Evolutionary conservation across 2,888 invertebrate species (phyloP).

Genomic region (Nephrotoma flavescens): DNA sequence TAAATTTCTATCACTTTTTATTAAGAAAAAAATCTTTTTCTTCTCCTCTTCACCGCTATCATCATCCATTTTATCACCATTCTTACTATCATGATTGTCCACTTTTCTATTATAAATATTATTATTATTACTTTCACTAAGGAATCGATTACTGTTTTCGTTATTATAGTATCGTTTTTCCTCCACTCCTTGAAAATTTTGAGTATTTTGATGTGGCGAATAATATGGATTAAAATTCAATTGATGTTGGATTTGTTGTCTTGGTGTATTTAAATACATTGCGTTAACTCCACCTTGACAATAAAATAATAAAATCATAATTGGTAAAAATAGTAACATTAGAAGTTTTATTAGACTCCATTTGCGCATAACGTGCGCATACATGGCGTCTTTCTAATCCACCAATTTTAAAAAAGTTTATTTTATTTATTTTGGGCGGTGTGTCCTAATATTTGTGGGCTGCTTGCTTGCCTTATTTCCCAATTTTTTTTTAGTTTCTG

Average conservation of each 20-base stretch:
- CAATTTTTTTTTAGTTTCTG: background rate
- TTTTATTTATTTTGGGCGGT: background rate
- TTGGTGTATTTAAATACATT: slow-evolving; percentile 9
- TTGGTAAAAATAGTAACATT: slow-evolving; percentile 31
- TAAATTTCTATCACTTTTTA: background rate
- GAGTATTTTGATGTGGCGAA: background rate
- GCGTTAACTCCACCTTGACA: slow-evolving; percentile 19
- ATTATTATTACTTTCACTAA: slow-evolving; percentile 2
- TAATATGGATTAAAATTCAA: background rate
- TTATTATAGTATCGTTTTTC: slow-evolving; percentile 2
- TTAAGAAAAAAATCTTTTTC: background rate
- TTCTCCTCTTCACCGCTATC: background rate
- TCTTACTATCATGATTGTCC: slow-evolving; percentile 2
- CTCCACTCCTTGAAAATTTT: background rate
- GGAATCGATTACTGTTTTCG: slow-evolving; percentile 3
- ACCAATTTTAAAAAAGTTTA: background rate
- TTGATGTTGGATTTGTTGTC: slow-evolving; percentile 9
- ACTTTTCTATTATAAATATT: background rate
- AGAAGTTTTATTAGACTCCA: slow-evolving; percentile 34
- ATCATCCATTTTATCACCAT: slow-evolving; percentile 1
- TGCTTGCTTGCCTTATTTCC: background rate
- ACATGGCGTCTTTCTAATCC: slow-evolving; percentile 28
- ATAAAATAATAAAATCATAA: slow-evolving; percentile 28
- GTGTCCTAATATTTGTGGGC: background rate
- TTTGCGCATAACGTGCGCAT: slow-evolving; percentile 36